phyloP scores from a whole-genome alignment of 2,888 invertebrate genomes.

The Xanthia togata region DNA sequence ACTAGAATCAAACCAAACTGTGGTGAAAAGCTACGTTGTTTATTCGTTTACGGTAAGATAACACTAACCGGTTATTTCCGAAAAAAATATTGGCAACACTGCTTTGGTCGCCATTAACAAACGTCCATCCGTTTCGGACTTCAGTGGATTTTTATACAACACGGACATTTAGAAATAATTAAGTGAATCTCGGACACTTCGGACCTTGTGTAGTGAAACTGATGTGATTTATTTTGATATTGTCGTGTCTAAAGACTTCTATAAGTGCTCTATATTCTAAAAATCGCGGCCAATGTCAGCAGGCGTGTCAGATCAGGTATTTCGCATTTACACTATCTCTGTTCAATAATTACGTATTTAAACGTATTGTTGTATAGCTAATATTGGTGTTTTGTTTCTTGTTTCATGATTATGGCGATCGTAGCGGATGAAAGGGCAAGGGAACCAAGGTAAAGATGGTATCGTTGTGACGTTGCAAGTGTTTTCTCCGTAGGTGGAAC shows the following conservation, averaged over 20 bases:
- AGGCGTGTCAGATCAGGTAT: constrained; percentile 97
- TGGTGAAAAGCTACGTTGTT: background rate
- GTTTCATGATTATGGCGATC: constrained; percentile 89
- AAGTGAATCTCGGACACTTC: constrained; percentile 83
- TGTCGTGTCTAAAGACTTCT: constrained; percentile 85
- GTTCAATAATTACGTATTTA: constrained; percentile 71
- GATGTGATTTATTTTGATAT: constrained; percentile 87
- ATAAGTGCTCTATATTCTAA: constrained; percentile 88
- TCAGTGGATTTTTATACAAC: constrained; percentile 80
- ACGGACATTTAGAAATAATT: constrained; percentile 81
- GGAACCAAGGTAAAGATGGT: constrained; percentile 93
- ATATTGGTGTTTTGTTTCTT: constrained; percentile 83
- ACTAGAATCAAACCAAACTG: too few relatives aligned
- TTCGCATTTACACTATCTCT: constrained; percentile 80
- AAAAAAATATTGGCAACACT: constrained; percentile 74
- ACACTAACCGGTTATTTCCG: constrained; percentile 61
- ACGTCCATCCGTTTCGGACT: constrained; percentile 85
- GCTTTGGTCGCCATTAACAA: constrained; percentile 83
- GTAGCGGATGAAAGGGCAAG: constrained; percentile 96
- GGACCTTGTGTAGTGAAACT: constrained; percentile 88
- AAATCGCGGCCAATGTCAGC: constrained; percentile 96
- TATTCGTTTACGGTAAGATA: constrained; percentile 14
- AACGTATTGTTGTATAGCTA: constrained; percentile 68
- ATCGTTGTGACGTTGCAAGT: constrained; percentile 88
- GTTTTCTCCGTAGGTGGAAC: constrained; percentile 83